A percentile compares a stretch with the other conserved stretches of the same genome.
Conservation (phyloP, 2,113 vertebrate genomes). For the Siniperca chuatsi region DNA sequence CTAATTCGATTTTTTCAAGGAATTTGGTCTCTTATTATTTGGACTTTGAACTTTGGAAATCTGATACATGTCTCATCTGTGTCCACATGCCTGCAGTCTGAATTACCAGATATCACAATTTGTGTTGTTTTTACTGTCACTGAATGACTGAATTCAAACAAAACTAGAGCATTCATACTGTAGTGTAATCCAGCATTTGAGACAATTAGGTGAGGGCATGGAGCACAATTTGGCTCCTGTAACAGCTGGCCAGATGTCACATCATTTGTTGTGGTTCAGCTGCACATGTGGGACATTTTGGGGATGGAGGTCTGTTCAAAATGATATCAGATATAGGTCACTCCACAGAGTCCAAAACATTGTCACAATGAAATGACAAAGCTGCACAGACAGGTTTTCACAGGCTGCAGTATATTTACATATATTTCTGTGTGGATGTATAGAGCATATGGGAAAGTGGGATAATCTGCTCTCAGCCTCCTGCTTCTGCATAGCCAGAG, state of each 20-base stretch:
- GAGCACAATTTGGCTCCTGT: conserved; percentile 1
- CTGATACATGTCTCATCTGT: neutral
- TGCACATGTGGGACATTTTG: conserved; percentile 37
- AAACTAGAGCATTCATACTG: neutral
- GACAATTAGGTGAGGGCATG: conserved; percentile 22
- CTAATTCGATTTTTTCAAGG: neutral
- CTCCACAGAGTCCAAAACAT: neutral
- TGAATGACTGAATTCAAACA: neutral
- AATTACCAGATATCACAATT: neutral
- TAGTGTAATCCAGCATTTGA: conserved; percentile 27
- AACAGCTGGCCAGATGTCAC: conserved; percentile 53
- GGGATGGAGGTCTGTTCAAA: conserved; percentile 21
- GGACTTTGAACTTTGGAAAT: neutral
- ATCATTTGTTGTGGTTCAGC: conserved; percentile 15
- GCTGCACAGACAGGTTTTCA: neutral
- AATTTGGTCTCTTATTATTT: neutral
- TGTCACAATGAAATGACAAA: neutral
- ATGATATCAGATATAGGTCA: conserved; percentile 28
- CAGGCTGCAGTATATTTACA: neutral
- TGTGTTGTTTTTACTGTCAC: neutral
- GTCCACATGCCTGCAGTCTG: neutral
- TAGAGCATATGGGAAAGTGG: conserved; percentile 52
- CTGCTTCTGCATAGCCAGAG: conserved; percentile 32
- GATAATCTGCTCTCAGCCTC: conserved; percentile 55
- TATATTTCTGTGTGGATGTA: conserved; percentile 19